A percentile compares a stretch with the other conserved stretches of the same genome.
These are phyloP conservation scores for Gambusia affinis DNA, from an alignment of 2,113 vertebrate species.

Conservation along the genomic window DNA sequence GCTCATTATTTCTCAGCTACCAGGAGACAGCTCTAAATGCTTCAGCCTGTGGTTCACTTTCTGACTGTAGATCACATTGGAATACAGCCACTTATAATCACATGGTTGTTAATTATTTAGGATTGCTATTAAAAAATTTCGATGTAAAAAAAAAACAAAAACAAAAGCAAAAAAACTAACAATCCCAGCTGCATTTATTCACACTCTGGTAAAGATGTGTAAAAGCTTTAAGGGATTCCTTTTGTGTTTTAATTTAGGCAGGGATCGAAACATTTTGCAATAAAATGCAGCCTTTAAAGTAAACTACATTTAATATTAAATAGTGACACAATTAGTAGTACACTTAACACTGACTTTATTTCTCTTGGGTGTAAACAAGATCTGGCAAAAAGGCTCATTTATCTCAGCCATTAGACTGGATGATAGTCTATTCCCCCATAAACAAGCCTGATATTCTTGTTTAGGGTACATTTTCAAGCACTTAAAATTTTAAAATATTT, in stretches of 20 bases:
- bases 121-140: conserved; percentile 51
- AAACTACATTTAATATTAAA: neutral
- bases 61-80: conserved; percentile 35
- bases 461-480: neutral
- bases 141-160: no score
- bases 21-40: conserved; percentile 49
- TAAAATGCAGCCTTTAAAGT: neutral
- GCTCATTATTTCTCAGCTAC: conserved; percentile 55
- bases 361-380: neutral
- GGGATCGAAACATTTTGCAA: neutral
- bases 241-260: no score
- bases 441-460: neutral
- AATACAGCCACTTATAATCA: conserved; percentile 52
- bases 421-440: neutral
- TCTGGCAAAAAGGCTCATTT: neutral
- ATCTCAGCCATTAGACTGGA: neutral
- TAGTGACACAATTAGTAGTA: no score
- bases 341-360: neutral
- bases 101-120: conserved; percentile 68
- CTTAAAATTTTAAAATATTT: neutral
- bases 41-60: conserved; percentile 18
- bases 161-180: conserved; percentile 20
- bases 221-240: neutral
- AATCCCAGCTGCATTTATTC: neutral
- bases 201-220: neutral